Percentiles rank a stretch among this genome's conserved stretches.
These are phyloP conservation scores for Hipparchia semele DNA, from an alignment of 2,888 invertebrate genomes.

Conservation along the genomic window DNA sequence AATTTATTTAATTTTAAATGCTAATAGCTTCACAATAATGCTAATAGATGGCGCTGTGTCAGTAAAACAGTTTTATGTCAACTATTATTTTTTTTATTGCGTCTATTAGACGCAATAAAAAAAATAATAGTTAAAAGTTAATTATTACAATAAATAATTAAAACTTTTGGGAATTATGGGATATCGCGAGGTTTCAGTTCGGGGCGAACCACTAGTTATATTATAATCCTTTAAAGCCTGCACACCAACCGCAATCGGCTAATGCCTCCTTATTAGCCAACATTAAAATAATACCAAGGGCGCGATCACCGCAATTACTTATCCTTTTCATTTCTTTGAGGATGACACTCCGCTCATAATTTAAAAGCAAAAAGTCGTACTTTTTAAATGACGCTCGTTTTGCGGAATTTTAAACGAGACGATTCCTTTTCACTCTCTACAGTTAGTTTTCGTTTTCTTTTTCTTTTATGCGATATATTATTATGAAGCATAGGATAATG, in stretches of 20 bases:
- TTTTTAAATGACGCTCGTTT: constrained; percentile 13
- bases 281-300: constrained; percentile 49
- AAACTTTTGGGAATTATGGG: too few species aligned
- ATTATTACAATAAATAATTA: too few species aligned
- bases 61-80: too few species aligned
- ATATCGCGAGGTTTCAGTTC: too few species aligned
- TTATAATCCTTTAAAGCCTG: background rate
- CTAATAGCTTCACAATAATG: too few species aligned
- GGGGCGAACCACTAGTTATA: too few species aligned
- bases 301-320: constrained; percentile 23
- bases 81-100: too few species aligned
- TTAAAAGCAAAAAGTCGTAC: constrained; percentile 5
- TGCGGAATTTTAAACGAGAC: constrained; percentile 7
- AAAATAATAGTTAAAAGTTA: too few species aligned
- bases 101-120: too few species aligned
- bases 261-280: constrained; percentile 53
- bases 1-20: too few species aligned
- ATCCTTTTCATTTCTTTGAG: constrained; percentile 23
- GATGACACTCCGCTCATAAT: constrained; percentile 22
- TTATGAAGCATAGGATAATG: too few species aligned
- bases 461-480: background rate
- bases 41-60: too few species aligned
- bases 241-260: constrained; percentile 17
- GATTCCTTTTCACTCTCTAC: constrained; percentile 10
- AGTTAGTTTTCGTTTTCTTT: background rate